A percentile compares a stretch with the other conserved stretches of the same genome.
Evolutionary conservation across 1,140 invertebrate genomes (phyloP).

Genomic region (Cyclargus thomasi): DNA sequence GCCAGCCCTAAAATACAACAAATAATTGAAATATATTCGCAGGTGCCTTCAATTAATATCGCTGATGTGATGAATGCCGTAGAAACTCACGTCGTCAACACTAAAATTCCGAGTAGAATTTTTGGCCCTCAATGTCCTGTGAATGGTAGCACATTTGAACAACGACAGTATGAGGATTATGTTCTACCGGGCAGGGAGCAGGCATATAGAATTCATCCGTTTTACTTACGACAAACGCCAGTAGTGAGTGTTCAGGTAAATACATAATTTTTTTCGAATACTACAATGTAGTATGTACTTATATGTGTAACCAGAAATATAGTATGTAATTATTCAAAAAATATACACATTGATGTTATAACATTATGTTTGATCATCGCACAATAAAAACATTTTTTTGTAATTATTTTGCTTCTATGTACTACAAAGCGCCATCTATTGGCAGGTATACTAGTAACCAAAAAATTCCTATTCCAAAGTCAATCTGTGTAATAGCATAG

Average conservation of each 20-base stretch:
- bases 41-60: slow-evolving; percentile 48
- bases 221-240: slow-evolving; percentile 49
- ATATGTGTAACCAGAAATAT: too few species aligned
- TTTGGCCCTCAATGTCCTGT: slow-evolving; percentile 56
- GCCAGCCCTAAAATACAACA: too few species aligned
- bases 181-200: slow-evolving; percentile 51
- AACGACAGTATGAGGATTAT: slow-evolving; percentile 63
- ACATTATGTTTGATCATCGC: too few species aligned
- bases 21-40: slow-evolving; percentile 14
- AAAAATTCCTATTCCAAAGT: too few species aligned
- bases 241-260: slow-evolving; percentile 54
- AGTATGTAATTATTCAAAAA: too few species aligned
- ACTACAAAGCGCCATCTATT: too few species aligned
- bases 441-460: too few species aligned
- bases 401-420: too few species aligned
- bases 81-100: slow-evolving; percentile 48
- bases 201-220: slow-evolving; percentile 65
- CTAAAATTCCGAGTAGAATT: slow-evolving; percentile 52
- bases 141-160: slow-evolving; percentile 42
- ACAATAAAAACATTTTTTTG: too few species aligned
- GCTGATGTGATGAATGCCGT: slow-evolving; percentile 48
- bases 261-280: slow-evolving; percentile 1
- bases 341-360: too few species aligned
- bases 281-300: too few species aligned
- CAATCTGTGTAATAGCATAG: too few species aligned